Base-by-base conservation (phyloP, 1,140 invertebrate species). In the Drosophila littoralis region DNA sequence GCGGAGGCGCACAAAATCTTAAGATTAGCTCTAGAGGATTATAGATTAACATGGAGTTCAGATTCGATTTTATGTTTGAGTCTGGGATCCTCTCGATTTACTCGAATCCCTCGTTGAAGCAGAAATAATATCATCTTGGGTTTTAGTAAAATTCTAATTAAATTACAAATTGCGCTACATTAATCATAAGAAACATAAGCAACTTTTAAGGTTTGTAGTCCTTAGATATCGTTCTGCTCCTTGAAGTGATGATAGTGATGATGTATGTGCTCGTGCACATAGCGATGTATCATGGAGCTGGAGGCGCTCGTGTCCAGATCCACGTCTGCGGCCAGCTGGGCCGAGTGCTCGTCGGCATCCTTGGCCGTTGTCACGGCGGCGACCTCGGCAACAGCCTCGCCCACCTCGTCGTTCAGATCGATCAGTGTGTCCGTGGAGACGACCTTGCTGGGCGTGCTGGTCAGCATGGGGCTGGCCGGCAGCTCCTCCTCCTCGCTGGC, bases 241-340 rank as follows among this genome's bases (percentile, higher is more conserved):
- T 93, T 92, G 67, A 93, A 96, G 92, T 97, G 96, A 93, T 97
- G 96, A 92, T 97, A 96, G 83, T 97, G 96, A 92, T 97, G 96
- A 91, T 97, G 96, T 77, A 96, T 95, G 78, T 97, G 96, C 89
- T 97, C 95, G 82, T 97, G 96, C 63, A 97, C 95, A 90, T 97
- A 96, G 84, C 93, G 86, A 75, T 93, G 92, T 12, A 93, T 92
- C 60, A 92, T 89, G 2, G 93, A 92, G 17, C 90, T 85, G 50
- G 91, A 81, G 6, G 85, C 81, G 52, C 83, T 91, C 13, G 83
- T 92, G 61, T 78, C 85, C 65, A 93, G 93, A 91, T 67, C 93
- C 91, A 84, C 93, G 92, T 93, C 85, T 93, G 45, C 58, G 4
- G 63, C 58, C 13, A 45, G 59, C 60, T 35, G 63, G 1, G 50